Percentiles rank a stretch among this genome's conserved stretches.
These are phyloP conservation scores for Myotis findleyi DNA, from an alignment of 2,797 vertebrate genomes.

Conservation along the genomic window DNA sequence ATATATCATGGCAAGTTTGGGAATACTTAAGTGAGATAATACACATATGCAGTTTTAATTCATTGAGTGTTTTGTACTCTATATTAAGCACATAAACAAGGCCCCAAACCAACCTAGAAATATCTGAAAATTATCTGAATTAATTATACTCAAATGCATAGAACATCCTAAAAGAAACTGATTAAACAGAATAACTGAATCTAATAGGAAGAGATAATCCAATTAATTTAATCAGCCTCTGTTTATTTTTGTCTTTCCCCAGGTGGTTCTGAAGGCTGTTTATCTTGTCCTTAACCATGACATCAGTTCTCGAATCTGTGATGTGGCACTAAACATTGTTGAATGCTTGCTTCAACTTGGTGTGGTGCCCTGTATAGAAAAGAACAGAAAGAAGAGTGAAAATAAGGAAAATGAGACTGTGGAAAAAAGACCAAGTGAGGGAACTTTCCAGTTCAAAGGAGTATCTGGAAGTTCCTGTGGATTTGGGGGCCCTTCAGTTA, in stretches of 20 bases:
- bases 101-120: neutral
- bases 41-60: constrained; percentile 8
- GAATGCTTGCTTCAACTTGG: constrained; percentile 97
- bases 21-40: neutral
- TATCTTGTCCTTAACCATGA: constrained; percentile 97
- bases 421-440: constrained; percentile 92
- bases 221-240: neutral
- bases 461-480: constrained; percentile 89
- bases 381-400: constrained; percentile 93
- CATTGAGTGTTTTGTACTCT: neutral
- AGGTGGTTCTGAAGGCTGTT: constrained; percentile 97
- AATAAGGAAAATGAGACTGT: constrained; percentile 94
- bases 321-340: constrained; percentile 97
- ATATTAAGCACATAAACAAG: neutral
- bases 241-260: constrained; percentile 45
- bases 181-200: constrained; percentile 31
- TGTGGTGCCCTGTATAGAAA: constrained; percentile 94
- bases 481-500: constrained; percentile 86
- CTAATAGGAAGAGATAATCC: neutral
- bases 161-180: neutral
- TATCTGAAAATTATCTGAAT: constrained; percentile 31
- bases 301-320: constrained; percentile 98
- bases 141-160: neutral
- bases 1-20: neutral
- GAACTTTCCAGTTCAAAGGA: constrained; percentile 90